Evolutionary conservation across 2,888 invertebrate genomes (phyloP), one percentile per base, ranked within the genome.

Genomic region (Mystacides longicornis): DNA sequence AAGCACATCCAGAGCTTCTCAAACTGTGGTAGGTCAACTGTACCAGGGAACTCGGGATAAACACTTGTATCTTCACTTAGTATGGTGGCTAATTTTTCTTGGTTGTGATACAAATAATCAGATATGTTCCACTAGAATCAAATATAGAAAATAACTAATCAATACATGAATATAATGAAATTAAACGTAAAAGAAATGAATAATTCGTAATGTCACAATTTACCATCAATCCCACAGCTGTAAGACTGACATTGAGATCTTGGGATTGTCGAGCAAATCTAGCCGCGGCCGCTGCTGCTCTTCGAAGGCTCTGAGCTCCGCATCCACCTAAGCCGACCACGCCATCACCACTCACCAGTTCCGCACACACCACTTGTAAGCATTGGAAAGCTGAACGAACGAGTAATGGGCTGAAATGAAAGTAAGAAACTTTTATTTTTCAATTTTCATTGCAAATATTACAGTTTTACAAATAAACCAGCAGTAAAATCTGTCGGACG

Each of bases 1-100:
- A 97, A 81, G 67, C 93, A 93, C 93, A 97, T 93, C 95, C 95
- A 97, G 7, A 97, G 80, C 66, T 88, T 87, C 74, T 96, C 96
- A 64, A 95, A 89, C 53, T 91, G 87, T 18, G 91, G 88, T 77
- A 93, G 84, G 64, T 90, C 87, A 2, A 87, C 81, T 51, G 87
- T 88, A 61, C 87, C 86, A 16, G 91, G 90, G 70, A 89, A 87
- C 67, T 90, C 90, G 1, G 90, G 91, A 63, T 89, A 83, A 27
- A 89, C 85, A n/a, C 83, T 80, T 7, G 80, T 75, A 66, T 92
- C 90, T 64, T 82, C 85, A 23, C 83, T 81, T 58, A 91, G 74
- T 19, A 87, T 86, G 54, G 81, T 81, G 64, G 84, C 83, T 47
- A 93, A 72, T 71, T 89, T 89, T 63, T 91, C 89, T 66, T 93